Evolutionary conservation across 2,888 invertebrate species (phyloP).

Genomic region (Anagyrus pseudococci): DNA sequence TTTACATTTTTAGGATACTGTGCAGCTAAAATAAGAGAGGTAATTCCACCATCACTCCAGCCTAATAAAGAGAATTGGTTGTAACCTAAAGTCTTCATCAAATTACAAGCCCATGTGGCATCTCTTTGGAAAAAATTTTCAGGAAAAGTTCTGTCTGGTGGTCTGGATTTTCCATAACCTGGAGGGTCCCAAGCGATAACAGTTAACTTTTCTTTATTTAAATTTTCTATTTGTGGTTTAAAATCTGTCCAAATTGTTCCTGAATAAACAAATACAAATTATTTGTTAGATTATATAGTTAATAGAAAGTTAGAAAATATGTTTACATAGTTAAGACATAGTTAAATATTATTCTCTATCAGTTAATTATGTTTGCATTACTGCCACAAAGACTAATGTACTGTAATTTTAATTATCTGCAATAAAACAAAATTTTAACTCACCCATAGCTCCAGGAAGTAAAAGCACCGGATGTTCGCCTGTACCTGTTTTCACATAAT

Average conservation of each 20-base stretch:
- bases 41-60: constrained; percentile 90
- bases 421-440: constrained; percentile 30
- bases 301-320: background rate
- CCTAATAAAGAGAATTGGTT: constrained; percentile 79
- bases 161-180: constrained; percentile 85
- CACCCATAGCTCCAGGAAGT: constrained; percentile 80
- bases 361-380: no score
- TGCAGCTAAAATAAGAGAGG: constrained; percentile 78
- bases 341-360: background rate
- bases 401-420: no score
- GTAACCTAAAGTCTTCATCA: constrained; percentile 76
- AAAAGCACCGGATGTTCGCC: constrained; percentile 70
- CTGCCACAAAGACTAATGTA: no score
- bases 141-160: constrained; percentile 76
- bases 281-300: background rate
- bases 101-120: constrained; percentile 72
- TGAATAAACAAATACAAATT: constrained; percentile 41
- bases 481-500: constrained; percentile 68
- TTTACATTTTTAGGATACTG: constrained; percentile 71
- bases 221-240: constrained; percentile 74
- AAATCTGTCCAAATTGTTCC: constrained; percentile 85
- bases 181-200: constrained; percentile 84
- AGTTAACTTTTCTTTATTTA: constrained; percentile 70
- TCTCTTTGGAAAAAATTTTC: constrained; percentile 77
- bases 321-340: background rate